phyloP scores from a whole-genome alignment of 2,888 invertebrate species.

The Sialis fuliginosa region DNA sequence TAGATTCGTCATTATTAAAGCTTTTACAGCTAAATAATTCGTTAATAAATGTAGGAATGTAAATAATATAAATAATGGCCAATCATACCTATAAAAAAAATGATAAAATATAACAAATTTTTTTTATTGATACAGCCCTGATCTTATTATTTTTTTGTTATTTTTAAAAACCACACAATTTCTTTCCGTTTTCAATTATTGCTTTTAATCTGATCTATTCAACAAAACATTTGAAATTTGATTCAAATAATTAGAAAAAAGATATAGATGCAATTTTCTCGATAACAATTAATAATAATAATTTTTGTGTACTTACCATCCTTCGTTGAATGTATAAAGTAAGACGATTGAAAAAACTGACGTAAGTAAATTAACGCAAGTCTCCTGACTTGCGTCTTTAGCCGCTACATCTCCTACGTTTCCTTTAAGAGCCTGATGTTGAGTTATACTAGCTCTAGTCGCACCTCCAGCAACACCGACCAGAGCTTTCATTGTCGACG shows the following conservation, averaged over 20 bases:
- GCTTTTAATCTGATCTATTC: no score
- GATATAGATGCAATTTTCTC: no score
- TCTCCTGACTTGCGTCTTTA: conserved; percentile 95
- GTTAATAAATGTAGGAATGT: conserved; percentile 65
- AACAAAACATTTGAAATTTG: no score
- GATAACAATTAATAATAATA: no score
- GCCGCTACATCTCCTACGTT: conserved; percentile 88
- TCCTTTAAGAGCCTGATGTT: conserved; percentile 78
- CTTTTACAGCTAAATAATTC: conserved; percentile 74
- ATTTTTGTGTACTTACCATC: conserved; percentile 24
- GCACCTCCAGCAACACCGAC: conserved; percentile 65
- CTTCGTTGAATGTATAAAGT: conserved; percentile 43
- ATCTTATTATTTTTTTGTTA: no score
- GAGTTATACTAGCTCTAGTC: conserved; percentile 79
- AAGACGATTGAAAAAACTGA: conserved; percentile 47
- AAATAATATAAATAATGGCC: conserved; percentile 55
- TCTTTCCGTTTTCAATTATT: no score
- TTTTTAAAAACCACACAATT: no score
- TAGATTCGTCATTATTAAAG: conserved; percentile 61
- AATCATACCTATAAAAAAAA: conserved; percentile 39
- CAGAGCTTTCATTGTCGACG: conserved; percentile 64
- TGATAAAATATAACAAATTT: conserved; percentile 4
- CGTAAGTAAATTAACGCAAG: conserved; percentile 79
- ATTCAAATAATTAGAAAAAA: no score
- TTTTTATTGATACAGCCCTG: no score